Evolutionary conservation across 2,888 invertebrate genomes (phyloP).

Genomic region (Trichopoda pennipes): DNA sequence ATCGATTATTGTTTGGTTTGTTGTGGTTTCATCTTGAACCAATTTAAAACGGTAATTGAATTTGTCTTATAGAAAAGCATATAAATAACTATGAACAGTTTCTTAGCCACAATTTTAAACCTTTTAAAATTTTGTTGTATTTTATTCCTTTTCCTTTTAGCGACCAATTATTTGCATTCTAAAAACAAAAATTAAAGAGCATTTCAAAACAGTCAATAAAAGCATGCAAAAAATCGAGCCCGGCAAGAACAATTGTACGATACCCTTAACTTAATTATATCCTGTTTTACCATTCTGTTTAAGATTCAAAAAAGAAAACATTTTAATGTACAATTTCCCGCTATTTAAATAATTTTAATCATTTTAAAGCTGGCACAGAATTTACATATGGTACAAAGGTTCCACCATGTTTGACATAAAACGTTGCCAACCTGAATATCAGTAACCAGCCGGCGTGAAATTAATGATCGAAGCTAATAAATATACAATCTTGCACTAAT

Average conservation of each 20-base stretch:
- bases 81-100: conserved; percentile 8
- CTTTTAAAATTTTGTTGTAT: conserved; percentile 29
- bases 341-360: too few relatives aligned
- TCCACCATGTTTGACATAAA: too few relatives aligned
- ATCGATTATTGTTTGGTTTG: conserved; percentile 16
- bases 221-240: neutral
- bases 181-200: neutral
- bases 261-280: neutral
- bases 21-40: conserved; percentile 42
- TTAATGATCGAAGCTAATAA: too few relatives aligned
- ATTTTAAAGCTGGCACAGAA: too few relatives aligned
- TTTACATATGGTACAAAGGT: too few relatives aligned
- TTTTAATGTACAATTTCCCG: too few relatives aligned
- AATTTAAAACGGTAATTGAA: conserved; percentile 37
- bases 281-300: too few relatives aligned
- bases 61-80: conserved; percentile 22
- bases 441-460: too few relatives aligned
- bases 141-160: neutral
- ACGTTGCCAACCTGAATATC: too few relatives aligned
- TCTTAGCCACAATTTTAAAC: conserved; percentile 45
- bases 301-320: too few relatives aligned
- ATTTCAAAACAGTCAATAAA: neutral
- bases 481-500: too few relatives aligned
- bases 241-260: neutral
- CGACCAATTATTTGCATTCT: neutral